phyloP scores from a whole-genome alignment of 2,888 invertebrate species.

The Eulithis prunata region DNA sequence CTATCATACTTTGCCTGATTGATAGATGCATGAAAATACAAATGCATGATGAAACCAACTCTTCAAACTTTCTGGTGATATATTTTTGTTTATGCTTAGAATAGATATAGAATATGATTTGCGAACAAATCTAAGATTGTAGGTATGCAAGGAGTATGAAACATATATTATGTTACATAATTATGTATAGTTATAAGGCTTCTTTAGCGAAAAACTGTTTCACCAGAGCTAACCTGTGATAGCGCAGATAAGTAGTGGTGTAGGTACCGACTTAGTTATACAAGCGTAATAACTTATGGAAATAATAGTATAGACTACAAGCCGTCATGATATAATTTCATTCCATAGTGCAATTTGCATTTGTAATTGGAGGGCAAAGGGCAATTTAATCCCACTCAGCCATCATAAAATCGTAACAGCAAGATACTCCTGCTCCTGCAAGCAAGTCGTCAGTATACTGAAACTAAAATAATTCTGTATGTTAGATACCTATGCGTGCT shows the following conservation, averaged over 20 bases:
- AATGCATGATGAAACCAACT: too few relatives aligned
- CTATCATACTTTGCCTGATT: too few relatives aligned
- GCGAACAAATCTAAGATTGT: too few relatives aligned
- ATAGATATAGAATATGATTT: too few relatives aligned
- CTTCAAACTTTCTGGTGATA: too few relatives aligned
- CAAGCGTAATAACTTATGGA: slow-evolving; percentile 8
- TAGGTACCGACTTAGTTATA: too few relatives aligned
- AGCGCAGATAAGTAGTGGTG: neutral
- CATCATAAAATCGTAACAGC: neutral
- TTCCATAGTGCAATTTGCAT: slow-evolving; percentile 23
- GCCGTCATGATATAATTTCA: slow-evolving; percentile 21
- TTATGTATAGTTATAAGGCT: neutral
- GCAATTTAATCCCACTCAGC: slow-evolving; percentile 18
- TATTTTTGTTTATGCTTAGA: too few relatives aligned
- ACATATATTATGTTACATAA: too few relatives aligned
- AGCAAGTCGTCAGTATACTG: neutral
- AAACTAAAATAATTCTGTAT: neutral
- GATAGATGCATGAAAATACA: too few relatives aligned
- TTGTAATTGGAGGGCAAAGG: slow-evolving; percentile 19
- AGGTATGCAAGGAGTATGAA: too few relatives aligned
- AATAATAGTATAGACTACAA: slow-evolving; percentile 5
- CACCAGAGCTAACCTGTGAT: neutral
- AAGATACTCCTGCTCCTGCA: neutral
- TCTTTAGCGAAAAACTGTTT: neutral
- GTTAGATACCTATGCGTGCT: too few relatives aligned